Base-by-base conservation (phyloP, 23 tunicate species). In the Styela plicata region DNA sequence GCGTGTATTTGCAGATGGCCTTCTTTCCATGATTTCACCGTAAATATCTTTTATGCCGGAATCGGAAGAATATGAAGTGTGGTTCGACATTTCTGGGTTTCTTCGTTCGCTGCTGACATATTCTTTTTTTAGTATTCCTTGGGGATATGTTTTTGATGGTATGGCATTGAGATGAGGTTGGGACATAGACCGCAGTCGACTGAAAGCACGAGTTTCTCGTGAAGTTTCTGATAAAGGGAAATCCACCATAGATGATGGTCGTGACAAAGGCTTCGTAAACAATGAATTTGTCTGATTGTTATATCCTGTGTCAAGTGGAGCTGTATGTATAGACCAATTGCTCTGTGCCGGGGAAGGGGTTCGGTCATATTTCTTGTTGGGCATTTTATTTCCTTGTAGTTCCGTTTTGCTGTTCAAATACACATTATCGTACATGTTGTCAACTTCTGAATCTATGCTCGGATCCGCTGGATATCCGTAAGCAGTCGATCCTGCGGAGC, bases 311-410 rank as follows among this genome's bases (percentile, higher is more conserved):
- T 79, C 64, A 24, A 80, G 86, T 3, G 98, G 98, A 2, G 98
- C 98, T 29, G 98, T 93, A 2, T 87, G 84, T 33, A 93, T 79
- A 26, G 98, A 93, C 92, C 89, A 88, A 44, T 88, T 85, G 19
- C 93, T 88, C 74, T 31, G 57, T 13, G 98, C 82, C 36, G 94
- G 94, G 22, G 94, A 88, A 1, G 86, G 84, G 19, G 74, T 25
- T 28, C 74, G 75, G 36, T 69, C n/a, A 32, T 33, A 26, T 1
- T n/a, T 23, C 0, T 36, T 33, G 25, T 36, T 25, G 17, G 52
- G 36, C 13, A 17, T 33, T 0, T n/a, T 25, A 44, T 52, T 44
- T 21, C 44, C 66, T 1, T 24, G 27, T 67, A 22, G 31, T 25
- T 52, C 66, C 2, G 81, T 10, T 1, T 27, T 76, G 19, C 52